A percentile compares a stretch with the other conserved stretches of the same genome.
Conservation (phyloP, 2,113 vertebrate species). For the Lasiurus cinereus region DNA sequence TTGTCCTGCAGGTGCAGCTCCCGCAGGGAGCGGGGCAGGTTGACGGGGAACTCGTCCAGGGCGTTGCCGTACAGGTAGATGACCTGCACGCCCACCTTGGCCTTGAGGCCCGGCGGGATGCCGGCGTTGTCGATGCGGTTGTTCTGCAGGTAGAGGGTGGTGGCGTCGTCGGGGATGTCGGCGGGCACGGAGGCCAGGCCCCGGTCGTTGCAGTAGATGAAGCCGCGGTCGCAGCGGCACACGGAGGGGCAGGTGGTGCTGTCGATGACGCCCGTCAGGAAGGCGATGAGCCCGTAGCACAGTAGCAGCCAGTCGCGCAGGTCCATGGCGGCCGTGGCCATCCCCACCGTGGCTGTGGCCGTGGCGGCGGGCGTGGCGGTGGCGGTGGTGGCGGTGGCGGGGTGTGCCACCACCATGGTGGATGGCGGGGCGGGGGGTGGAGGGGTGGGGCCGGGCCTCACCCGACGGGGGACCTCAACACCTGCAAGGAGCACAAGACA, state of each 20-base stretch:
- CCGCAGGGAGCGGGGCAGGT: slow-evolving; percentile 92
- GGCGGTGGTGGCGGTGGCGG: slow-evolving; percentile 44
- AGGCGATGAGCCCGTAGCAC: slow-evolving; percentile 90
- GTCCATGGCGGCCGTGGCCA: slow-evolving; percentile 88
- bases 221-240: slow-evolving; percentile 95
- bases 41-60: slow-evolving; percentile 93
- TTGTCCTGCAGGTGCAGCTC: slow-evolving; percentile 98
- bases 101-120: slow-evolving; percentile 91
- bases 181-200: slow-evolving; percentile 94
- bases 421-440: not conserved
- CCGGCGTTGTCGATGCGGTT: slow-evolving; percentile 96
- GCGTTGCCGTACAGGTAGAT: slow-evolving; percentile 97
- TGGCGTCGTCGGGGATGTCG: slow-evolving; percentile 91
- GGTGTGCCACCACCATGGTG: slow-evolving; percentile 80
- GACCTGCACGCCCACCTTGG: slow-evolving; percentile 90
- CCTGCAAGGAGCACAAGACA: slow-evolving; percentile 75
- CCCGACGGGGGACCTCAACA: slow-evolving; percentile 39
- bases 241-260: slow-evolving; percentile 91
- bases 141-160: slow-evolving; percentile 97
- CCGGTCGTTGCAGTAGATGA: slow-evolving; percentile 98
- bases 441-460: not conserved
- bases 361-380: slow-evolving; percentile 63
- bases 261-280: slow-evolving; percentile 89
- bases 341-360: slow-evolving; percentile 81
- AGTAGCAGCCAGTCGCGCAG: slow-evolving; percentile 90